Conservation (phyloP, 30 jellyfish, hydroid and myxozoan species). For the Aurelia coerulea region DNA sequence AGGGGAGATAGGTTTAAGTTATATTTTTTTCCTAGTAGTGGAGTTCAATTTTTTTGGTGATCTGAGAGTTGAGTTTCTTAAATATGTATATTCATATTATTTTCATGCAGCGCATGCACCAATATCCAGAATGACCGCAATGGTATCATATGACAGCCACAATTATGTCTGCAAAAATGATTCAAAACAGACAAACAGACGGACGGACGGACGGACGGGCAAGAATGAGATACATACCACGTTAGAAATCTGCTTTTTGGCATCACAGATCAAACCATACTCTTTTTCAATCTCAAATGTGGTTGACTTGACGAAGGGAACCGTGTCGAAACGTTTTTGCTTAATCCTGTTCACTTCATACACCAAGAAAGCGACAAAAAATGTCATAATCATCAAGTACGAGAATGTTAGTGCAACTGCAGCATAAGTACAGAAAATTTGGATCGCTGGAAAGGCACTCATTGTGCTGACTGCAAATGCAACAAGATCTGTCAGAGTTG, state of each 20-base stretch:
- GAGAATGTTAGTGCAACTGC: slow-evolving; percentile 59
- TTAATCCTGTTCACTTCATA: slow-evolving; percentile 65
- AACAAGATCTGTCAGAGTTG: slow-evolving; percentile 77
- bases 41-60: too few species aligned
- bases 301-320: slow-evolving; percentile 35
- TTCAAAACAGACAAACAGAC: background rate
- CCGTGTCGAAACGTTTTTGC: slow-evolving; percentile 55
- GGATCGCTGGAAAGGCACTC: slow-evolving; percentile 81
- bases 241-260: background rate
- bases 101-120: too few species aligned
- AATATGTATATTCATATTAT: too few species aligned
- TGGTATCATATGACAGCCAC: background rate
- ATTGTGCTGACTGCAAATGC: slow-evolving; percentile 80
- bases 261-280: slow-evolving; percentile 7
- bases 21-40: too few species aligned
- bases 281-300: background rate
- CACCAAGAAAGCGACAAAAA: slow-evolving; percentile 59
- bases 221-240: background rate
- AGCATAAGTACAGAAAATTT: slow-evolving; percentile 72
- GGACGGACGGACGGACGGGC: background rate
- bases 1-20: too few species aligned
- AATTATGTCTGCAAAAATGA: background rate
- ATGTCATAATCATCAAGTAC: slow-evolving; percentile 56
- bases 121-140: too few species aligned
- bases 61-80: too few species aligned